Base-by-base conservation (phyloP, 1,140 invertebrate species). In the Drosophila navojoa region DNA sequence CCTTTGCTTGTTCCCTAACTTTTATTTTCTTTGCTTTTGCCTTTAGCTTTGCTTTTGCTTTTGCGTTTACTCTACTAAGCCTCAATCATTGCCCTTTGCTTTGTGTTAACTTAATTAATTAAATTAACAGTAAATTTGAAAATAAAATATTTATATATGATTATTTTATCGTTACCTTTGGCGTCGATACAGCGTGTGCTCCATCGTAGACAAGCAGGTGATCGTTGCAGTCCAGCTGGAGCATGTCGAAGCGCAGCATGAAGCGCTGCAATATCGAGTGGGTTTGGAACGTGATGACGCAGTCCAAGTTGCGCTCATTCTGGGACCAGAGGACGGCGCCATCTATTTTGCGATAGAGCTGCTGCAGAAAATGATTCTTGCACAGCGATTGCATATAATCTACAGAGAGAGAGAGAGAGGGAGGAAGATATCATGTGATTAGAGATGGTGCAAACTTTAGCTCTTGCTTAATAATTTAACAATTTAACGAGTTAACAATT, bases 141-240 rank as follows among this genome's bases (percentile, higher is more conserved):
- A 29, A 29, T 5, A 29, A 29, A 29, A 29, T 5, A 6, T 29
- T 29, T 6, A 29, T 29, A 76, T 76, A 10, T 81, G 2, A 22
- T 22, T 22, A 22, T 22, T 22, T 22, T 22, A 22, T 22, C 3
- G 78, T 92, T 92, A 98, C 97, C 96, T 98, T 97, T 77, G 96
- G 95, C 75, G 94, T 95, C 44, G 96, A 96, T 29, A 96, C 96
- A 32, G 96, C 96, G 89, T 98, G 97, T 11, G 97, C 97, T 9
- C 97, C 97, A 93, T 98, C 97, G 91, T 97, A 98, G 81, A 98
- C 97, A 86, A 95, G 97, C 10, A 98, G 94, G 92, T 98, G 97
- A 93, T 98, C 97, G 90, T 98, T 98, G 93, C 97, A 98, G 93
- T 98, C 97, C 59, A 98, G 94, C 77, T 95, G 94, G 25, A 96